These are phyloP conservation scores for Dipodomys spectabilis DNA, from an alignment of 2,113 vertebrate species.

Conservation along the genomic window DNA sequence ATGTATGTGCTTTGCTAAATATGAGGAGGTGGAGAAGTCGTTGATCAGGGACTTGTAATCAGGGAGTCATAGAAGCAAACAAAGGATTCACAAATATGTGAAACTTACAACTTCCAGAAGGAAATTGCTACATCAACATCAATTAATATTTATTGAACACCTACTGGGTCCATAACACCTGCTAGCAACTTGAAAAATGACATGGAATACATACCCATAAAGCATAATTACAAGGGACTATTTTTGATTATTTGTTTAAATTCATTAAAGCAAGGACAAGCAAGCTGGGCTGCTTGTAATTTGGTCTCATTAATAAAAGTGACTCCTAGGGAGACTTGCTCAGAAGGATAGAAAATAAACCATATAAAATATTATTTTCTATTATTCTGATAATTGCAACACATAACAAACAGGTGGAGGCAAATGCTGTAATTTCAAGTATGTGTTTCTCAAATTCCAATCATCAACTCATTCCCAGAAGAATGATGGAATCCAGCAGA, in stretches of 20 bases:
- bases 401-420: background rate
- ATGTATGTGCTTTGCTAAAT: slow-evolving; percentile 55
- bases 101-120: slow-evolving; percentile 64
- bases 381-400: slow-evolving; percentile 55
- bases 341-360: slow-evolving; percentile 63
- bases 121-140: slow-evolving; percentile 65
- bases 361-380: slow-evolving; percentile 58
- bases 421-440: slow-evolving; percentile 46
- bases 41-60: slow-evolving; percentile 63
- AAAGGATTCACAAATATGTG: slow-evolving; percentile 47
- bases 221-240: slow-evolving; percentile 68
- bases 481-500: background rate
- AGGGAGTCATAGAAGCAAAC: slow-evolving; percentile 52
- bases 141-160: slow-evolving; percentile 76
- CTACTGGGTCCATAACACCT: slow-evolving; percentile 60
- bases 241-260: slow-evolving; percentile 77
- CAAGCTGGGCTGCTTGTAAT: slow-evolving; percentile 61
- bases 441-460: slow-evolving; percentile 31
- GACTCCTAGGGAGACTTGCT: slow-evolving; percentile 58
- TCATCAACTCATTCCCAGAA: slow-evolving; percentile 22
- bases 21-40: slow-evolving; percentile 35
- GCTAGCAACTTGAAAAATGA: slow-evolving; percentile 71
- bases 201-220: slow-evolving; percentile 40
- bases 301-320: slow-evolving; percentile 73
- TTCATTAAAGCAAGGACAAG: slow-evolving; percentile 68